phyloP scores from a whole-genome alignment of 37 sponge, comb jelly and placozoan species.

The Aplysina aerophoba region DNA sequence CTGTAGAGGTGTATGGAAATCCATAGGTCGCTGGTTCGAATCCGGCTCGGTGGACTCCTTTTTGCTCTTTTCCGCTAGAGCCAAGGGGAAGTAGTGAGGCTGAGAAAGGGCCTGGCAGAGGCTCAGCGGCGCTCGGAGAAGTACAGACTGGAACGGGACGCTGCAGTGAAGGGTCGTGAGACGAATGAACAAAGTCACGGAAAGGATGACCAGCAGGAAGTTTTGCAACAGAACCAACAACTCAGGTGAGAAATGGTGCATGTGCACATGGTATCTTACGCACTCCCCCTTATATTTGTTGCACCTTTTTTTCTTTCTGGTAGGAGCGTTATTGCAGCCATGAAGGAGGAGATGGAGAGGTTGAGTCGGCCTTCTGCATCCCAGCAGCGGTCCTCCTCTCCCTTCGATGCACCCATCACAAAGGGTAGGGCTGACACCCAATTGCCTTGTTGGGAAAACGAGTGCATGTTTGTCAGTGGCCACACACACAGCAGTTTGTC shows the following conservation, averaged over 20 bases:
- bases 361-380: background rate
- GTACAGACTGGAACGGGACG: too few relatives aligned
- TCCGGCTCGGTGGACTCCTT: conserved; percentile 88
- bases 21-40: conserved; percentile 95
- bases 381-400: background rate
- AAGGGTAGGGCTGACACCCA: background rate
- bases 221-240: background rate
- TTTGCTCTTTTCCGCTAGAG: conserved; percentile 40
- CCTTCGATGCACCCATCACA: background rate
- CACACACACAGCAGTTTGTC: too few relatives aligned
- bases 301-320: too few relatives aligned
- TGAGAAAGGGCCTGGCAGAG: too few relatives aligned
- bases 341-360: conserved; percentile 23
- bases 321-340: background rate
- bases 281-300: too few relatives aligned
- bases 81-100: background rate
- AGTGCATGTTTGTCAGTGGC: too few relatives aligned
- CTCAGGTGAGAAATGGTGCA: background rate
- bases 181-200: background rate
- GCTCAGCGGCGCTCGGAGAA: too few relatives aligned
- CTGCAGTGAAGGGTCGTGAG: too few relatives aligned
- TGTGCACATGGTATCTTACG: background rate
- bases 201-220: background rate
- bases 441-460: too few relatives aligned
- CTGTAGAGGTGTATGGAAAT: conserved; percentile 71